Evolutionary conservation across 2,797 vertebrate genomes (phyloP).

Genomic region (Notolabrus celidotus): DNA sequence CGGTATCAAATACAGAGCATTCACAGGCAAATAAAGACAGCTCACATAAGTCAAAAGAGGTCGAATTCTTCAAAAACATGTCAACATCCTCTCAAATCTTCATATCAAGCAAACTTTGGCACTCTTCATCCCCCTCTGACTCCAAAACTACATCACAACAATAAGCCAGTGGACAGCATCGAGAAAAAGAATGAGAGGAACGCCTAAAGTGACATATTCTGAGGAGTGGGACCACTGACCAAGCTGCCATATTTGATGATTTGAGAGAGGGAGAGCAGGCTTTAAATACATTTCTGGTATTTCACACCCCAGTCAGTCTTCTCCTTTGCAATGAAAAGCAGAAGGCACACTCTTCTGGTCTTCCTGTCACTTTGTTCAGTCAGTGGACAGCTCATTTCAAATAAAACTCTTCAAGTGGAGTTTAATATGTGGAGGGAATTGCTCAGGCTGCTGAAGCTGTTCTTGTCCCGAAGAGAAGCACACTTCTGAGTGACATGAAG

Average conservation of each 20-base stretch:
- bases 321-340: not conserved
- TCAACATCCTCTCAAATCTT: no score
- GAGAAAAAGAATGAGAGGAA: no score
- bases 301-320: not conserved
- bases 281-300: not conserved
- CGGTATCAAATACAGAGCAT: no score
- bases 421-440: constrained; percentile 31
- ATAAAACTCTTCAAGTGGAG: constrained; percentile 27
- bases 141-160: no score
- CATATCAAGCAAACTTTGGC: no score
- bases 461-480: constrained; percentile 15
- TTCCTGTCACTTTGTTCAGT: constrained; percentile 2
- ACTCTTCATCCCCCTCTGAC: no score
- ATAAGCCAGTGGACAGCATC: no score
- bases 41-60: no score
- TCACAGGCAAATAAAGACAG: no score
- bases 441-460: constrained; percentile 8
- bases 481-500: constrained; percentile 29
- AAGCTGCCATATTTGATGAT: not conserved
- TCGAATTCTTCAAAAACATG: no score
- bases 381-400: constrained; percentile 26
- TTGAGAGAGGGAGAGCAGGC: not conserved
- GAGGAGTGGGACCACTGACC: not conserved
- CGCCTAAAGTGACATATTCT: no score
- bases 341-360: not conserved